Base-by-base conservation (phyloP, 2,797 vertebrate species). In the Oreochromis grahami region DNA sequence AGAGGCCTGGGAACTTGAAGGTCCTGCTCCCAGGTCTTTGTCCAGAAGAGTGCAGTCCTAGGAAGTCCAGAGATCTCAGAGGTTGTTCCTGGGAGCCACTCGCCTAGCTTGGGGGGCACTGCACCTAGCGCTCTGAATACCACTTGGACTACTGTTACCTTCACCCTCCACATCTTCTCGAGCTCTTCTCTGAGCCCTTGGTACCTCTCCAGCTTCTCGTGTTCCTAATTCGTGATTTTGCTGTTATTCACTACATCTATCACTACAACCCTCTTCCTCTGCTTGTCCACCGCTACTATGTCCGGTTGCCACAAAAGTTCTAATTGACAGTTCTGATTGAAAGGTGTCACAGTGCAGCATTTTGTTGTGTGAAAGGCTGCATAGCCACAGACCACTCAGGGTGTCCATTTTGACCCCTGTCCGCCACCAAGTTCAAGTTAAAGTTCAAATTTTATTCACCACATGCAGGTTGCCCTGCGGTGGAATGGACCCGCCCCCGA, bases 361-460 rank as follows among this genome's bases (percentile, higher is more conserved):
- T 53, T 24, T 7, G n/a, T 53, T 53, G 51, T 53, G 11, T 53
- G 51, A 2, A 24, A 53, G 51, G 11, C 1, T 53, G 51, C 51
- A 53, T 53, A 56, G 26, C 53, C 26, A 56, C 26, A 3, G 8
- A 9, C 8, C 14, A 26, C 21, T 53, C 52, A 56, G 24, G 4
- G 55, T 56, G 14, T 58, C 55, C 14, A 56, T 56, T 5, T 56
- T 29, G 15, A 56, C 24, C 1, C 14, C 4, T 56, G 53, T 0
- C 7, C 2, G 0, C 24, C 24, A 29, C 1, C 1, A 26, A 26
- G 24, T 26, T 26, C 24, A 26, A 26, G 24, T 26, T 26, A 3
- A 3, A 26, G 24, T 26, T 26, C 24, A 26, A 26, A 3, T 26
- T 26, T 26, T 26, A 26, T 26, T 26, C 24, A 3, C 24, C 24